Percentiles rank a stretch among this genome's conserved stretches.
Evolutionary conservation across 2,797 vertebrate genomes (phyloP).

Genomic region (Cossypha heuglini): DNA sequence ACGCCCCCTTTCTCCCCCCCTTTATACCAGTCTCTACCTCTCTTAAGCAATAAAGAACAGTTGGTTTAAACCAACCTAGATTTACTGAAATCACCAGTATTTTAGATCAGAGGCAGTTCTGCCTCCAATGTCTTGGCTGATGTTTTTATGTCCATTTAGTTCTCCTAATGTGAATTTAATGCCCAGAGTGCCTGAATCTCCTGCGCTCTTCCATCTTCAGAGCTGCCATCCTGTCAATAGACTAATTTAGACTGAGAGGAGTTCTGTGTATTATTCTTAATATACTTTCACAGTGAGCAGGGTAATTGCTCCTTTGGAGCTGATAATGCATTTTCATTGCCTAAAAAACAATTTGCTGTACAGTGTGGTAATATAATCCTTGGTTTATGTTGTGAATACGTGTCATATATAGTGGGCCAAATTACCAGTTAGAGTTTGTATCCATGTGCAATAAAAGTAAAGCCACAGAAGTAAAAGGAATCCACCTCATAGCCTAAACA

Average conservation of each 20-base stretch:
- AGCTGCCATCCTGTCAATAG: neutral
- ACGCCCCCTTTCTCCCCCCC: accelerated
- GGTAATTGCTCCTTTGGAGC: conserved; percentile 67
- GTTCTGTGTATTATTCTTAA: conserved; percentile 51
- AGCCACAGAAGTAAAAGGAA: neutral
- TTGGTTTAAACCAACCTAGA: neutral
- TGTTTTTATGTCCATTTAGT: neutral
- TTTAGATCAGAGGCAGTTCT: neutral
- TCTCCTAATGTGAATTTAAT: neutral
- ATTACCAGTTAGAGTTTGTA: neutral
- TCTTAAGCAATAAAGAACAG: neutral
- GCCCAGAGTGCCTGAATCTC: neutral
- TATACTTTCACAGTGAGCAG: conserved; percentile 41
- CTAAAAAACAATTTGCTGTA: conserved; percentile 45
- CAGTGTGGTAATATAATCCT: conserved; percentile 7
- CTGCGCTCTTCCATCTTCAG: neutral
- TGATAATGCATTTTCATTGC: conserved; percentile 65
- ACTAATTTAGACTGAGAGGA: conserved; percentile 31
- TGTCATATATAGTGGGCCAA: neutral
- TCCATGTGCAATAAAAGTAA: neutral
- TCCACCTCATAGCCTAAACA: neutral
- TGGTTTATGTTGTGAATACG: conserved; percentile 38
- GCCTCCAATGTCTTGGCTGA: neutral
- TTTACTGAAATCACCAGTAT: neutral
- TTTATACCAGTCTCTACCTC: neutral